phyloP scores from a whole-genome alignment of 2,888 invertebrate species.

The Phortica okadai region DNA sequence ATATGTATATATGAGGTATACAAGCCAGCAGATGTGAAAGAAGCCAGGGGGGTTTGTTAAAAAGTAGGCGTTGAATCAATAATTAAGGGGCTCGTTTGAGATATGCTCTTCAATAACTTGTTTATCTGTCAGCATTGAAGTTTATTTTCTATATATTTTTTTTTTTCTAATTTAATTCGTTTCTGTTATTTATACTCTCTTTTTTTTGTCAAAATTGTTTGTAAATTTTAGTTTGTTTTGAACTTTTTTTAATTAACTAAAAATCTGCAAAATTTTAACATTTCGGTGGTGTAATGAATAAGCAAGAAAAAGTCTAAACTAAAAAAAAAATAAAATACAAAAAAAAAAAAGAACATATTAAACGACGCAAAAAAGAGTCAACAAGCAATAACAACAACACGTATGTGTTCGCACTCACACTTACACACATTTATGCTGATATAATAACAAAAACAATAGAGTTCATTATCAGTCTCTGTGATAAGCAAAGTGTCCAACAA shows the following conservation, averaged over 20 bases:
- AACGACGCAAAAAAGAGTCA: neutral
- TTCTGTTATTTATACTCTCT: too few species aligned
- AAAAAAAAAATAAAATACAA: too few species aligned
- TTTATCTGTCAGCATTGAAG: neutral
- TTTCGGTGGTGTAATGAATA: neutral
- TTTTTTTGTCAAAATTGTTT: neutral
- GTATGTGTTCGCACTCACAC: neutral
- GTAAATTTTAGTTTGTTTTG: neutral
- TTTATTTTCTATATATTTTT: neutral
- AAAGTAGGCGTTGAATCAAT: neutral
- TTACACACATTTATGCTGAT: neutral
- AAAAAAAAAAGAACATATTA: neutral
- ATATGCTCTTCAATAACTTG: neutral
- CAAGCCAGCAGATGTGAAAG: neutral
- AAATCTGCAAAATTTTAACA: conserved; percentile 1
- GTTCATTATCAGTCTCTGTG: neutral
- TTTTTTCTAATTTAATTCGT: neutral
- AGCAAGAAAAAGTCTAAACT: neutral
- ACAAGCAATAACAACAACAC: too few species aligned
- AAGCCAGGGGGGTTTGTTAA: neutral
- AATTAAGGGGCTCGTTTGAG: neutral
- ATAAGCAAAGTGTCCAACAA: neutral
- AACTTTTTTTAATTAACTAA: neutral
- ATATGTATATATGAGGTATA: conserved; percentile 3
- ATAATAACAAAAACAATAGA: neutral